Evolutionary conservation across 2,797 vertebrate genomes (phyloP), one percentile per base, ranked within the genome.

Genomic region (Tangara arthus): DNA sequence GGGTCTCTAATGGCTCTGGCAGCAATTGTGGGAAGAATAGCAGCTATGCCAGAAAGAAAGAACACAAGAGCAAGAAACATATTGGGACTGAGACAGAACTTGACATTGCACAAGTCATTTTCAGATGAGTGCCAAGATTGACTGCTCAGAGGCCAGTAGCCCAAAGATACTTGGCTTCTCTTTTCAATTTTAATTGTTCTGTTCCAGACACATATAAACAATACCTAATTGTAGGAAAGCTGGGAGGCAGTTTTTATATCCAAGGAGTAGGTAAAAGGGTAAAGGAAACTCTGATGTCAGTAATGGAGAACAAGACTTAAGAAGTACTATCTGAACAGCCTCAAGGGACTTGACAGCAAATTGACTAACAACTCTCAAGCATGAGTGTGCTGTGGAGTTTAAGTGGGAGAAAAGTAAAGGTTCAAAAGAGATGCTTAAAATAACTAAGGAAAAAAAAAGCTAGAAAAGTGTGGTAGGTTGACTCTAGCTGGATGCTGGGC

Each of bases 331-430:
- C 34, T 52, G 46, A 82, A 61, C 32, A 56, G 69, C 37, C 83
- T 59, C 93, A 71, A 89, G 78, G 37, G 80, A 77, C 30, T 37
- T 69, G n/a, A 76, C 35, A 94, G 49, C 24, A 59, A 79, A 66
- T 18, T 95, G 76, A 89, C 32, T 46, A 76, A 69, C 55, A 70
- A 49, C 56, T 49, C 44, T 63, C 30, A 53, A 41, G 10, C 12
- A 26, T 30, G n/a, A 77, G 9, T 64, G 3, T 49, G 24, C 12
- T 84, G 32, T 78, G 41, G 37, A 89, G 52, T 18, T 19, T 90
- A 93, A 90, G 26, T 81, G 53, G 82, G 60, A 95, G 60, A 91
- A 89, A 93, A 93, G 61, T 75, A 83, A 95, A 95, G n/a, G 66
- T 56, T 71, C 42, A 92, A 47, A 71, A 66, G 20, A 75, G 34